These are phyloP conservation scores for Periparus ater DNA, from an alignment of 2,797 vertebrate genomes.

Conservation along the genomic window DNA sequence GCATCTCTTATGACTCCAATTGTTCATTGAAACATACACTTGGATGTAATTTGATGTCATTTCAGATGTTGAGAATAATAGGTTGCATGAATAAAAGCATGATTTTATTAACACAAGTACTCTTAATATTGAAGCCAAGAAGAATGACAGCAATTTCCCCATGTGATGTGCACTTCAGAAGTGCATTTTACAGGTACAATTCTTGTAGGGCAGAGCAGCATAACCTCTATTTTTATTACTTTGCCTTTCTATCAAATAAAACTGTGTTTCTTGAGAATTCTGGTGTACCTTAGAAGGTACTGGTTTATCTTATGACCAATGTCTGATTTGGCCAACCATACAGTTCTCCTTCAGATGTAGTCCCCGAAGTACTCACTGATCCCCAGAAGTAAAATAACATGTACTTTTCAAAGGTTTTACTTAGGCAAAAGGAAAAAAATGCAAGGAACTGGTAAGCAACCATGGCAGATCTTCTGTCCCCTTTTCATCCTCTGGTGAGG, in stretches of 20 bases:
- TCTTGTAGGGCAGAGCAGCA: neutral
- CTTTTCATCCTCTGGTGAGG: neutral
- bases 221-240: neutral
- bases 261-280: neutral
- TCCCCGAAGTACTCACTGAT: neutral
- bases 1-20: neutral
- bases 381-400: neutral
- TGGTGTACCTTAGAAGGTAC: neutral
- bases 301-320: neutral
- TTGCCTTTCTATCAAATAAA: neutral
- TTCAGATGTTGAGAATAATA: neutral
- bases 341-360: neutral
- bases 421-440: neutral
- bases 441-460: neutral
- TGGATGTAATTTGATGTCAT: neutral
- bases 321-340: neutral
- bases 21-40: neutral
- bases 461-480: fast-evolving
- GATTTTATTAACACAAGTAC: neutral
- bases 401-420: neutral
- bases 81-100: neutral
- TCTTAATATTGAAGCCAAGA: neutral
- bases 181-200: neutral
- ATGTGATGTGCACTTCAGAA: neutral
- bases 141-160: neutral